Base-by-base conservation (phyloP, 2,888 invertebrate species). In the Drosophila tanythrix region DNA sequence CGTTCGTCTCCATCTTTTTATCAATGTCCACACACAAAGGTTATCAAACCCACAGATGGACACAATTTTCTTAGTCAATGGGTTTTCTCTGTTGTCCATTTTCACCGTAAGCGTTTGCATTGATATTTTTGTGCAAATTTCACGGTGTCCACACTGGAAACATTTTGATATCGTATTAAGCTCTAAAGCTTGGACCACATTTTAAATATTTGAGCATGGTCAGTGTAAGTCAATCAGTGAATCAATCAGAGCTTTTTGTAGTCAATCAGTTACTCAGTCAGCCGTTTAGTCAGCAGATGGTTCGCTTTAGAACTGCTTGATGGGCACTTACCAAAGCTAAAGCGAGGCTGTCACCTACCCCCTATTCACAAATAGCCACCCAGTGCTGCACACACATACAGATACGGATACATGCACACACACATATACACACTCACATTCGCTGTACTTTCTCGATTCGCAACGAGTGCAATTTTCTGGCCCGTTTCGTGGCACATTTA, bases 401-500 rank as follows among this genome's bases (percentile, higher is more conserved):
- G 6, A 43, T 13, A 43, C 21, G 21, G 11, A 13, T 3, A 21
- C 55, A 25, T 18, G 38, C 38, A 52, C 13, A 59, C 15, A 21
- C 27, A 27, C 15, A 31, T 25, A 64, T 6, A 35, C 51, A 51
- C 40, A 36, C 2, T 27, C 13, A 35, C 52, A 58, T n/a, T 25
- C 51, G 2, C 15, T 8, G 25, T 25, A 25, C 46, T 15, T 53
- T 43, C 40, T 57, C 57, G 43, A 21, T 56, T 25, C 52, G 43
- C 60, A 56, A 29, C 46, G 69, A 77, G 79, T 81, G 70, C 79
- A 80, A 82, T 82, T 80, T 79, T 71, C 74, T 66, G 70, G 70
- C 51, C 75, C 64, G 69, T 61, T 72, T 76, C 40, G 81, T 65
- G 77, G 73, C 74, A 71, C 79, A 81, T 80, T 82, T 82, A 79